These are phyloP conservation scores for Oenanthe oenanthe DNA, from an alignment of 2,113 vertebrate genomes.

Conservation along the genomic window DNA sequence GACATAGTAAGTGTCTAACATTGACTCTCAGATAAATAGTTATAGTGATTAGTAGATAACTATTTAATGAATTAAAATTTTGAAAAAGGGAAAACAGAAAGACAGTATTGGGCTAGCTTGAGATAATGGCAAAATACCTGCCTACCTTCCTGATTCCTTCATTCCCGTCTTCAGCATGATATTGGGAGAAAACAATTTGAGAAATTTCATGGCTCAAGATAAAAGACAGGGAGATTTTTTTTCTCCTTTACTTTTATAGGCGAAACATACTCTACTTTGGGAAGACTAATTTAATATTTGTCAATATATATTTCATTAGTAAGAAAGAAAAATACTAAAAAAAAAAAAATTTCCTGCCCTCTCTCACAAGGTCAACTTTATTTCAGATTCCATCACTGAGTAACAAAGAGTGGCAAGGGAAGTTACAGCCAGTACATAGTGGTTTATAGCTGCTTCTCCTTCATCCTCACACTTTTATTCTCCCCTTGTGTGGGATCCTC, in stretches of 20 bases:
- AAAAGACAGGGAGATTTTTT: not conserved
- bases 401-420: rapidly evolving
- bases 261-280: not conserved
- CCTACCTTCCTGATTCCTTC: not conserved
- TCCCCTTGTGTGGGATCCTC: rapidly evolving
- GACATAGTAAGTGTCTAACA: not conserved
- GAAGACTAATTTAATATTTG: not conserved
- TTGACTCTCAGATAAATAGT: not conserved
- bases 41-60: not conserved
- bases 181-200: not conserved
- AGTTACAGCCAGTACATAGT: not conserved
- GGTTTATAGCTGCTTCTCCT: not conserved
- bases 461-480: not conserved
- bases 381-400: not conserved
- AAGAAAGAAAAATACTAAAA: not conserved
- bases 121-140: not conserved
- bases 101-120: not conserved
- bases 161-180: rapidly evolving
- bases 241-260: not conserved
- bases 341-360: not conserved
- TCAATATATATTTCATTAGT: not conserved
- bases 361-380: not conserved
- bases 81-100: not conserved
- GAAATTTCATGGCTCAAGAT: not conserved
- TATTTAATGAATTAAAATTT: not conserved